phyloP scores from a whole-genome alignment of 1,140 invertebrate genomes.

The Drosophila teissieri region DNA sequence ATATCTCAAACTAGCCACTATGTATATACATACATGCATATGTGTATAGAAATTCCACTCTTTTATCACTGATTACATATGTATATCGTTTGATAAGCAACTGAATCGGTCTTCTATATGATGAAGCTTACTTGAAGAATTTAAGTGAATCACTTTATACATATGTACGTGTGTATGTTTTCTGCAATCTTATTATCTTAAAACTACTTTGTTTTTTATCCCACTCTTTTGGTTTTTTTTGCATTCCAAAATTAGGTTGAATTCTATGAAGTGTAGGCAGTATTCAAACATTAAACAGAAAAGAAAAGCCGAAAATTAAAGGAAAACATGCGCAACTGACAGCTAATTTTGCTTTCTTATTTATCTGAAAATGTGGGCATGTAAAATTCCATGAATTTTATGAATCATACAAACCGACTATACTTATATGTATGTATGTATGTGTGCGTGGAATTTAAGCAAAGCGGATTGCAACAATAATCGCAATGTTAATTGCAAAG shows the following conservation, averaged over 20 bases:
- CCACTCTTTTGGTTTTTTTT: background rate
- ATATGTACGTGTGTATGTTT: background rate
- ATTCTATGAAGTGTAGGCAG: background rate
- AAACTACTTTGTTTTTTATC: background rate
- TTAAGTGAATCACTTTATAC: background rate
- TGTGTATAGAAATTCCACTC: background rate
- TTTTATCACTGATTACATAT: background rate
- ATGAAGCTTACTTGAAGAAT: background rate
- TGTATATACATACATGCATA: too few species aligned
- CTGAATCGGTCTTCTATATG: constrained; percentile 6
- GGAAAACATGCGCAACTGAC: constrained; percentile 31
- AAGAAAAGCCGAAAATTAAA: background rate
- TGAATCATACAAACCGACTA: constrained; percentile 38
- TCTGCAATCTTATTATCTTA: background rate
- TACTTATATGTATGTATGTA: background rate
- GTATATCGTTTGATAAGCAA: background rate
- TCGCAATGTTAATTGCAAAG: constrained; percentile 23
- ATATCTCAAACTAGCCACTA: background rate
- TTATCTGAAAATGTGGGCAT: constrained; percentile 45
- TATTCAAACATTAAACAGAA: background rate
- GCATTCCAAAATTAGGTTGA: background rate
- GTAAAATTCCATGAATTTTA: constrained; percentile 63
- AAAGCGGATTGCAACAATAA: constrained; percentile 29
- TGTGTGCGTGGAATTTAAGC: constrained; percentile 27
- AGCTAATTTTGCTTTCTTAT: constrained; percentile 36